Evolutionary conservation across 2,888 invertebrate genomes (phyloP).

Genomic region (Drosophila subquinaria): DNA sequence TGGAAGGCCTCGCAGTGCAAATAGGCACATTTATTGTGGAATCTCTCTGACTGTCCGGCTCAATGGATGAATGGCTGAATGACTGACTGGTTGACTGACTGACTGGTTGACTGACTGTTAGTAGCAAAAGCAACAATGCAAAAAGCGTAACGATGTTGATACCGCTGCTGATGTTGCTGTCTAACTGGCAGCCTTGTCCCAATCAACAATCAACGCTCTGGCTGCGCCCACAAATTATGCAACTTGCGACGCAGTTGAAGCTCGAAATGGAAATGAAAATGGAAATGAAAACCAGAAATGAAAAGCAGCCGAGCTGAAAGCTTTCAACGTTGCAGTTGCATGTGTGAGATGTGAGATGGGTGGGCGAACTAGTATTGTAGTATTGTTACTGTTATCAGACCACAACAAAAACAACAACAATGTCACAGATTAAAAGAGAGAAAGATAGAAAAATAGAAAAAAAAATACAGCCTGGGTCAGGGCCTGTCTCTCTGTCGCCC

Average conservation of each 20-base stretch:
- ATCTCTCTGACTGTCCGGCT: constrained; percentile 36
- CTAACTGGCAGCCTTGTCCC: constrained; percentile 55
- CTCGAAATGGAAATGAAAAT: constrained; percentile 70
- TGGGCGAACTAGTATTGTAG: constrained; percentile 32
- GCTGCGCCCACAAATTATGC: constrained; percentile 73
- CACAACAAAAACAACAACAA: constrained; percentile 41
- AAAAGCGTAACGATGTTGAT: constrained; percentile 70
- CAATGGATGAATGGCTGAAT: constrained; percentile 40
- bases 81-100: constrained; percentile 30
- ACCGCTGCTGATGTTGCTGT: constrained; percentile 12
- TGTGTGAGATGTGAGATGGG: constrained; percentile 8
- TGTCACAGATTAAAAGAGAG: constrained; percentile 58
- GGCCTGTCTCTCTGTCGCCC: constrained; percentile 51
- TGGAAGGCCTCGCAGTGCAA: constrained; percentile 21
- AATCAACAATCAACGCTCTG: constrained; percentile 71
- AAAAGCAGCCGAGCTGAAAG: constrained; percentile 77
- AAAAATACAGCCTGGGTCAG: constrained; percentile 55
- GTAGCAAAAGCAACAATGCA: constrained; percentile 71
- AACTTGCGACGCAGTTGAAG: constrained; percentile 62
- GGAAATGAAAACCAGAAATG: constrained; percentile 76
- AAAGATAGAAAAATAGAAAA: constrained; percentile 37
- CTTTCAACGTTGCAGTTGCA: constrained; percentile 55
- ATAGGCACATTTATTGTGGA: constrained; percentile 44
- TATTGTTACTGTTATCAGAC: constrained; percentile 59
- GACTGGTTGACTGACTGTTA: constrained; percentile 42